Conservation (phyloP, 2,797 vertebrate genomes). For the Xenops minutus region DNA sequence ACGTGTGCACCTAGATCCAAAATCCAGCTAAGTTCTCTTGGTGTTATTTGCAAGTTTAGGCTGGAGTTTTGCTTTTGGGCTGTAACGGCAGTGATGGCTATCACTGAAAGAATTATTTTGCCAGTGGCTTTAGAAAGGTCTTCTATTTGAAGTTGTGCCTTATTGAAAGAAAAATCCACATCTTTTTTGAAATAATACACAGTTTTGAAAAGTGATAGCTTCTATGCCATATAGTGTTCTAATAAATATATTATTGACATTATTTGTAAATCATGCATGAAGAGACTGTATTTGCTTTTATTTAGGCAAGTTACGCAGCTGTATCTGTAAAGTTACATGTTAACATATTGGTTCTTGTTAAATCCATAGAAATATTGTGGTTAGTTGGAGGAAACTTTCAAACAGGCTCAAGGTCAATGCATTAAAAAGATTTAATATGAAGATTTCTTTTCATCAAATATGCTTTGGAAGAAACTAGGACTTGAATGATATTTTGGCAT, state of each 20-base stretch:
- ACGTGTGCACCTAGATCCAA: fast-evolving
- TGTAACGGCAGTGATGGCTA: neutral
- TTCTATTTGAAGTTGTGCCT: neutral
- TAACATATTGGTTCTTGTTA: neutral
- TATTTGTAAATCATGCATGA: neutral
- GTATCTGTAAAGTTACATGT: neutral
- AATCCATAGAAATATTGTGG: neutral
- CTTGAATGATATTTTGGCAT: neutral
- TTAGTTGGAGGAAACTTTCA: neutral
- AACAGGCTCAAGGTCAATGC: neutral
- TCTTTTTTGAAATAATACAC: neutral
- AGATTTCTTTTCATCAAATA: neutral
- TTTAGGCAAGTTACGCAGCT: neutral
- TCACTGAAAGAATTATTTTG: neutral
- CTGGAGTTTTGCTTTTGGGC: neutral
- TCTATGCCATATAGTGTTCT: neutral
- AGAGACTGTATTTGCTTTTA: neutral
- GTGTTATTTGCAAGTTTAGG: neutral
- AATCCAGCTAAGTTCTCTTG: neutral
- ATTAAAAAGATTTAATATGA: neutral
- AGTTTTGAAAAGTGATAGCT: neutral
- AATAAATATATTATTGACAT: neutral
- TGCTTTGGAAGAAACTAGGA: neutral
- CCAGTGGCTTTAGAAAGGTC: neutral
- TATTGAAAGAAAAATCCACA: neutral